phyloP scores from a whole-genome alignment of 2,888 invertebrate species.

The Nephrotoma appendiculata region DNA sequence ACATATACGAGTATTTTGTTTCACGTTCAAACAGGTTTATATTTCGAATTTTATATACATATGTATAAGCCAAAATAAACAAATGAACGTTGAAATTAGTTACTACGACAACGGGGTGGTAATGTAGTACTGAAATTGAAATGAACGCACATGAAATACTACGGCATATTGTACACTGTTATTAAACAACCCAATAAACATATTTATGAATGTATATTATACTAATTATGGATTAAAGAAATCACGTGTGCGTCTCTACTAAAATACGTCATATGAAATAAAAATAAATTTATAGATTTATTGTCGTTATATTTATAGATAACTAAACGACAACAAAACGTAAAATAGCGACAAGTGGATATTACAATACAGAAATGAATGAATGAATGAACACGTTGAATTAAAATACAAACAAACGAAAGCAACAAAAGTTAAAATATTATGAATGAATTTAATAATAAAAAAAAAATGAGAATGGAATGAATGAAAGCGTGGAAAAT shows the following conservation, averaged over 20 bases:
- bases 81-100: background rate
- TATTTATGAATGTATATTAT: background rate
- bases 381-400: background rate
- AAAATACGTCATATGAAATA: background rate
- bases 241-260: background rate
- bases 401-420: background rate
- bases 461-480: background rate
- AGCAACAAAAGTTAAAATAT: background rate
- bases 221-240: background rate
- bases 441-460: background rate
- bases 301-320: background rate
- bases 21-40: background rate
- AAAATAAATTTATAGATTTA: background rate
- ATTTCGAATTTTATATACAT: background rate
- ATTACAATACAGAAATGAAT: background rate
- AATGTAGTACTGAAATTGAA: background rate
- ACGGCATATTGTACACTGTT: background rate
- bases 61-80: background rate
- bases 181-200: background rate
- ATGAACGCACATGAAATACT: background rate
- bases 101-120: background rate
- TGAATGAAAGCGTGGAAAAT: background rate
- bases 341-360: background rate
- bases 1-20: background rate
- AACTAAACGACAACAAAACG: background rate